These are phyloP conservation scores for Rhadina sibilatrix DNA, from an alignment of 2,113 vertebrate species.

Conservation along the genomic window DNA sequence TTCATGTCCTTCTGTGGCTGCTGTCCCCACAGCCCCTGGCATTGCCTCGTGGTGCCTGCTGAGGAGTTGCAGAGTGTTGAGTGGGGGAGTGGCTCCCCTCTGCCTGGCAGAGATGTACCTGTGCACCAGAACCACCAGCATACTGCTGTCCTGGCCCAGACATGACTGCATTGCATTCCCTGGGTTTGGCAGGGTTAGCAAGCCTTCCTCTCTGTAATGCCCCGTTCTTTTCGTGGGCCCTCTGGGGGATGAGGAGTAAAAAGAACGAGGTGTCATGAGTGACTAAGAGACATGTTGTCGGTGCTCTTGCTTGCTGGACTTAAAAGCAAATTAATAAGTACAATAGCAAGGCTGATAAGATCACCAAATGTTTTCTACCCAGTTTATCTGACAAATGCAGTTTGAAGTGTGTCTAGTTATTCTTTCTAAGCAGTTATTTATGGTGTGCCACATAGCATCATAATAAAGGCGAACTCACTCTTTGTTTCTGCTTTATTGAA, in stretches of 20 bases:
- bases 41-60: neutral
- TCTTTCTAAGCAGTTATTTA: slow-evolving; percentile 11
- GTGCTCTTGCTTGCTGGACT: neutral
- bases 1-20: neutral
- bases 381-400: neutral
- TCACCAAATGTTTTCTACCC: neutral
- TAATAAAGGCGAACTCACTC: neutral
- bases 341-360: neutral
- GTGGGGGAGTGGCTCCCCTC: rapidly evolving
- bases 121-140: rapidly evolving
- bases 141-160: rapidly evolving
- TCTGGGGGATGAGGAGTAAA: neutral
- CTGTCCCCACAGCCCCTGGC: neutral
- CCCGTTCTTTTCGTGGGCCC: neutral
- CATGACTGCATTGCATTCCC: neutral
- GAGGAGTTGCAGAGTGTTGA: neutral
- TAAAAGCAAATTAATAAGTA: slow-evolving; percentile 7
- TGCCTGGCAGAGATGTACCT: neutral
- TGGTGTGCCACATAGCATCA: neutral
- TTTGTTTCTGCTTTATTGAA: neutral
- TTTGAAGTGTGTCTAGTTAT: slow-evolving; percentile 9
- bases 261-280: neutral
- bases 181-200: neutral
- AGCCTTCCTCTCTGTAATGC: neutral
- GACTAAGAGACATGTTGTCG: neutral